These are phyloP conservation scores for Triplophysa siluroides DNA, from an alignment of 2,113 vertebrate species.

Conservation along the genomic window DNA sequence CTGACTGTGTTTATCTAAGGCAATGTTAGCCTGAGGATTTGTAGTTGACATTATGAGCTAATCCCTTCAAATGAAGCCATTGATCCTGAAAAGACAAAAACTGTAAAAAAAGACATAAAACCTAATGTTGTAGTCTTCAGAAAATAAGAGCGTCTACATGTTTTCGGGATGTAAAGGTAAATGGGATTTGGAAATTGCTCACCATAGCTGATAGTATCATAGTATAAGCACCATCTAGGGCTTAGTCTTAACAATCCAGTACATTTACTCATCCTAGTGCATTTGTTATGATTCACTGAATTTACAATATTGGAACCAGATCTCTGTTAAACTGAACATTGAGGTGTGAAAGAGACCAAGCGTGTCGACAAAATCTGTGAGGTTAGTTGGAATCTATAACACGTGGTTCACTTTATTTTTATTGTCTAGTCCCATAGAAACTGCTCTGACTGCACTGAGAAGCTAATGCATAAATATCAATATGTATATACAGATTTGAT, in stretches of 20 bases:
- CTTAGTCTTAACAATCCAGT: neutral
- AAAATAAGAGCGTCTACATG: neutral
- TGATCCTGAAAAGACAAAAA: conserved; percentile 8
- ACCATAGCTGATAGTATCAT: neutral
- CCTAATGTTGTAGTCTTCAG: neutral
- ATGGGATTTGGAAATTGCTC: neutral
- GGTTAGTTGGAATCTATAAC: no score
- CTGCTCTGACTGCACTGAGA: no score
- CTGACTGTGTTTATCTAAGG: conserved; percentile 30
- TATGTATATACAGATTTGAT: neutral
- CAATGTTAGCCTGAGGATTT: conserved; percentile 24
- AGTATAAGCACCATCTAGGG: neutral
- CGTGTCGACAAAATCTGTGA: no score
- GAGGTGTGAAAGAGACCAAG: no score
- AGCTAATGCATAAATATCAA: no score
- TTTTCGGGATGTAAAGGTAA: no score
- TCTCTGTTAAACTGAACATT: no score
- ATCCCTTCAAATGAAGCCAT: conserved; percentile 20
- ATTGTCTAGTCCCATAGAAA: no score
- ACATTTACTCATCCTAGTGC: no score
- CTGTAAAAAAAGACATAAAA: neutral
- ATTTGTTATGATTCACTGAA: no score
- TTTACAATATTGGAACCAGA: no score
- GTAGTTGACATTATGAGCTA: conserved; percentile 24
- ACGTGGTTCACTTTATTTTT: no score